A percentile compares a stretch with the other conserved stretches of the same genome.
Conservation (phyloP, 2,113 vertebrate species). For the Sinocyclocheilus grahami region DNA sequence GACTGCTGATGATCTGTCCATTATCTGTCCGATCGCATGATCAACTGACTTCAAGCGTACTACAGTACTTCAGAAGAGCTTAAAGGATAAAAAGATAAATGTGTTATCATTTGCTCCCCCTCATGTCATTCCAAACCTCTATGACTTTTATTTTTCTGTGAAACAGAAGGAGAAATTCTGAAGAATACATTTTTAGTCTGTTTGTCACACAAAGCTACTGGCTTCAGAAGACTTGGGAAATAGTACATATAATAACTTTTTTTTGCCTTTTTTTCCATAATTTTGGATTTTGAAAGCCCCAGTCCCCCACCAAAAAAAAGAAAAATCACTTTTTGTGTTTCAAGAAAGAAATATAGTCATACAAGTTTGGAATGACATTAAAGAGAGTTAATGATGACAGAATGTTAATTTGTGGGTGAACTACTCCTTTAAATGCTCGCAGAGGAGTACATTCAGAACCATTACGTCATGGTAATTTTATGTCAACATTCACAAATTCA, state of each 20-base stretch:
- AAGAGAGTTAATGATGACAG: neutral
- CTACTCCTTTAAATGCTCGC: too few species aligned
- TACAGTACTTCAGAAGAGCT: neutral
- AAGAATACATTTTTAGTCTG: neutral
- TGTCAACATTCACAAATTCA: neutral
- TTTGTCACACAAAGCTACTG: neutral
- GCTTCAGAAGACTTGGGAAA: neutral
- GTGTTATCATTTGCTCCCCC: neutral
- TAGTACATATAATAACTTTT: neutral
- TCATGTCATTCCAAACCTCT: neutral
- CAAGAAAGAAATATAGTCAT: neutral
- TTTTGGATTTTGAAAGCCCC: neutral
- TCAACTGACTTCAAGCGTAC: neutral
- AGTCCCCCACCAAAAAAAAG: too few species aligned
- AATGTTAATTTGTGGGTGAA: neutral
- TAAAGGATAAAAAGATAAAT: neutral
- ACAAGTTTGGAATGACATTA: neutral
- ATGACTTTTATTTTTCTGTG: neutral
- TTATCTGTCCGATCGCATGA: neutral
- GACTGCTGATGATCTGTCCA: neutral
- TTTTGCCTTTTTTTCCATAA: neutral
- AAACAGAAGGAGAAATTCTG: neutral
- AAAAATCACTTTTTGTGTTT: neutral
- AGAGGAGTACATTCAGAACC: neutral
- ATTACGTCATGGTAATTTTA: neutral